Evolutionary conservation across 2,113 vertebrate genomes (phyloP).

Genomic region (Oophaga pumilio): DNA sequence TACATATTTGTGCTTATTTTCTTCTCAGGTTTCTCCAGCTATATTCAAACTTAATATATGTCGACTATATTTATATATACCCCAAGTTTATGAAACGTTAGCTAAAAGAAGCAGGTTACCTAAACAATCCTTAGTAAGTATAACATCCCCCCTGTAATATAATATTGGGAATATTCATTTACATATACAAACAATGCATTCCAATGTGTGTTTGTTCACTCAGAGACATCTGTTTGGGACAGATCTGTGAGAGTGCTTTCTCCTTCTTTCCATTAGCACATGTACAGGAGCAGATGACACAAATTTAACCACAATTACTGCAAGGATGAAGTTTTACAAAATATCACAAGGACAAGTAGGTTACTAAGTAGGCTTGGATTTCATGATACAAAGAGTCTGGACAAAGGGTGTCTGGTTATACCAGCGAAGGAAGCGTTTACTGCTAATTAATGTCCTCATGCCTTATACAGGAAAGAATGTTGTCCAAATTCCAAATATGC

Average conservation of each 20-base stretch:
- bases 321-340: conserved; percentile 14
- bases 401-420: conserved; percentile 27
- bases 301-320: conserved; percentile 22
- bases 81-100: not conserved
- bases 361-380: not conserved
- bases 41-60: not conserved
- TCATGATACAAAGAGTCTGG: conserved; percentile 5
- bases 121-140: not conserved
- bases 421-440: conserved; percentile 21
- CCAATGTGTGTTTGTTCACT: conserved; percentile 41
- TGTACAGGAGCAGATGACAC: conserved; percentile 38
- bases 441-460: conserved; percentile 50
- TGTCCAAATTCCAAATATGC: conserved; percentile 49
- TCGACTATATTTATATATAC: too few species aligned
- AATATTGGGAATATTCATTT: conserved; percentile 28
- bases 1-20: not conserved
- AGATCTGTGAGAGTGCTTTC: conserved; percentile 12
- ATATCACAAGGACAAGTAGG: not conserved
- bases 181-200: conserved; percentile 43
- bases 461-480: conserved; percentile 46
- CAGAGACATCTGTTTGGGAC: conserved; percentile 46
- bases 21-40: not conserved
- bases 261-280: conserved; percentile 37
- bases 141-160: conserved; percentile 10
- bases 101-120: not conserved